Conservation (phyloP, 2,888 invertebrate species). For the Agonopterix heracliana region DNA sequence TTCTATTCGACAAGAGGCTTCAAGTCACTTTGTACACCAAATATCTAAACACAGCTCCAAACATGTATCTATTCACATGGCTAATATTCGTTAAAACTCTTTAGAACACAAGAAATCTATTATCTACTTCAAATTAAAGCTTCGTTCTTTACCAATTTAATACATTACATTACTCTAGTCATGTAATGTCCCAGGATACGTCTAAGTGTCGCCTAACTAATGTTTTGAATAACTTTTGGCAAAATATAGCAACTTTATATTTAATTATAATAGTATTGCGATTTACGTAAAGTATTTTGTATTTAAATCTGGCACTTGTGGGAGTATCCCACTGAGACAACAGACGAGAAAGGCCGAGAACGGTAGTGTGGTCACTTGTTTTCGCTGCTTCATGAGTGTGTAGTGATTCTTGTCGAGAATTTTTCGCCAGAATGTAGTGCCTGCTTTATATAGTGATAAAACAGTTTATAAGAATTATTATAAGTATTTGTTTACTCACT, state of each 20-base stretch:
- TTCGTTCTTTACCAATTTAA: conserved; percentile 66
- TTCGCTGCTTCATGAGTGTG: too few species aligned
- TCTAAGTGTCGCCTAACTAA: conserved; percentile 49
- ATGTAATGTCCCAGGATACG: conserved; percentile 43
- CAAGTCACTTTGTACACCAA: conserved; percentile 1
- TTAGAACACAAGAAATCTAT: conserved; percentile 62
- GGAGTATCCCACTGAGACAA: too few species aligned
- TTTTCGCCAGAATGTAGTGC: too few species aligned
- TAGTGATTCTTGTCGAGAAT: too few species aligned
- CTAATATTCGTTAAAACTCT: conserved; percentile 33
- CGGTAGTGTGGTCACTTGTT: too few species aligned
- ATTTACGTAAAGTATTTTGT: too few species aligned
- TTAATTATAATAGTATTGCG: too few species aligned
- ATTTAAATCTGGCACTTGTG: too few species aligned
- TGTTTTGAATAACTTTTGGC: conserved; percentile 6
- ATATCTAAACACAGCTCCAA: not conserved
- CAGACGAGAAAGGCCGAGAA: too few species aligned
- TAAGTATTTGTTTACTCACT: too few species aligned
- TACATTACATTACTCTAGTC: conserved; percentile 32
- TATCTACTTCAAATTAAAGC: conserved; percentile 73
- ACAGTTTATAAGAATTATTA: too few species aligned
- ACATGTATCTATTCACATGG: not conserved
- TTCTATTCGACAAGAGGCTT: not conserved
- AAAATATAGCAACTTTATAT: not conserved
- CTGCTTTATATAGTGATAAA: too few species aligned